Percentiles rank a stretch among this genome's conserved stretches.
Conservation (phyloP, 2,888 invertebrate genomes). For the Macrosoma leucophasiata region DNA sequence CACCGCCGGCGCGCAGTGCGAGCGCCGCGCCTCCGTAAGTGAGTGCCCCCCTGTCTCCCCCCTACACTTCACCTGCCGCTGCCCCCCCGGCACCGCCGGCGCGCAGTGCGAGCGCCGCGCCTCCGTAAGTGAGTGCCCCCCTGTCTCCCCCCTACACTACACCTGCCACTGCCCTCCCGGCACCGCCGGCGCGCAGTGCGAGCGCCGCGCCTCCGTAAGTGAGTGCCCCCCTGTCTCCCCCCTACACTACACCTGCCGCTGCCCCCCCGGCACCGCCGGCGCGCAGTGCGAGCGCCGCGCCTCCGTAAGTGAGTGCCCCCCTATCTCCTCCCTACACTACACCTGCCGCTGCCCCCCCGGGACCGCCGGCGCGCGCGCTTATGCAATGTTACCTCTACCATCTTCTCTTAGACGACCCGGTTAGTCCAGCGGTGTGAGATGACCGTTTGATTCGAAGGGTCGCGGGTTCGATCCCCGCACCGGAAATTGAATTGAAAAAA, state of each 20-base stretch:
- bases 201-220: conserved; percentile 77
- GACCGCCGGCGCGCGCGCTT: conserved; percentile 91
- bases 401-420: no score
- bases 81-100: conserved; percentile 91
- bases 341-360: conserved; percentile 93
- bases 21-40: conserved; percentile 77
- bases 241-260: conserved; percentile 91
- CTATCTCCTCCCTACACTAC: no score
- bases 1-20: conserved; percentile 89
- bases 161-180: conserved; percentile 93
- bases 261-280: conserved; percentile 91
- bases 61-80: conserved; percentile 91
- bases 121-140: conserved; percentile 53
- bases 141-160: conserved; percentile 84
- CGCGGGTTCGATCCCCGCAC: no score
- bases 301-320: conserved; percentile 53
- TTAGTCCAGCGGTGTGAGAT: no score
- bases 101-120: conserved; percentile 88
- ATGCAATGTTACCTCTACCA: no score
- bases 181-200: conserved; percentile 89
- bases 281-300: conserved; percentile 88
- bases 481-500: no score
- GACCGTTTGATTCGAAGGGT: no score
- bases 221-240: conserved; percentile 74
- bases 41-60: conserved; percentile 74